Conservation (phyloP, 2,888 invertebrate genomes). For the Cheilosia soror region DNA sequence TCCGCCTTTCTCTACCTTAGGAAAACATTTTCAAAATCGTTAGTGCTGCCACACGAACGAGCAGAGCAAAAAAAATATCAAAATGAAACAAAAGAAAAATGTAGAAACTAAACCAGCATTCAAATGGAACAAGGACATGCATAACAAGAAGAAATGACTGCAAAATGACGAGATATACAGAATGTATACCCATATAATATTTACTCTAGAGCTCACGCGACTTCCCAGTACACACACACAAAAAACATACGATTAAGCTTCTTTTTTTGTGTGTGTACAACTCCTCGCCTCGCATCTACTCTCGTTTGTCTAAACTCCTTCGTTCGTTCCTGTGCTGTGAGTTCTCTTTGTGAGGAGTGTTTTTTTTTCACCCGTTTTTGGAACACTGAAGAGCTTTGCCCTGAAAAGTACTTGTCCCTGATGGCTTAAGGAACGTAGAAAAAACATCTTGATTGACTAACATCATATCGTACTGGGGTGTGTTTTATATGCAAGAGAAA, state of each 20-base stretch:
- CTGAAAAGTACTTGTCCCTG: constrained; percentile 47
- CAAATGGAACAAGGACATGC: constrained; percentile 66
- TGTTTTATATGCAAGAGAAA: constrained; percentile 15
- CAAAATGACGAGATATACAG: constrained; percentile 58
- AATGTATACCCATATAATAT: neutral
- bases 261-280: neutral
- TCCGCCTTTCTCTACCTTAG: neutral
- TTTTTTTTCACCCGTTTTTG: constrained; percentile 2
- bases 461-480: constrained; percentile 43
- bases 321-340: neutral
- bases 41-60: constrained; percentile 29
- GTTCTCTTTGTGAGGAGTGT: constrained; percentile 6
- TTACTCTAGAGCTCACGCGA: constrained; percentile 28
- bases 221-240: constrained; percentile 1
- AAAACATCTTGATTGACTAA: constrained; percentile 67
- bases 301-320: neutral
- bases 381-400: constrained; percentile 34
- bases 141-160: constrained; percentile 61
- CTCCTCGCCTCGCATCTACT: constrained; percentile 8
- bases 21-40: constrained; percentile 17
- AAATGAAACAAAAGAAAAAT: constrained; percentile 38
- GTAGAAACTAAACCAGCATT: constrained; percentile 53
- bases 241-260: constrained; percentile 26
- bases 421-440: constrained; percentile 40
- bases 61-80: neutral